Percentiles rank a stretch among this genome's conserved stretches.
Evolutionary conservation across 2,113 vertebrate genomes (phyloP).

Genomic region (Brienomyrus brachyistius): DNA sequence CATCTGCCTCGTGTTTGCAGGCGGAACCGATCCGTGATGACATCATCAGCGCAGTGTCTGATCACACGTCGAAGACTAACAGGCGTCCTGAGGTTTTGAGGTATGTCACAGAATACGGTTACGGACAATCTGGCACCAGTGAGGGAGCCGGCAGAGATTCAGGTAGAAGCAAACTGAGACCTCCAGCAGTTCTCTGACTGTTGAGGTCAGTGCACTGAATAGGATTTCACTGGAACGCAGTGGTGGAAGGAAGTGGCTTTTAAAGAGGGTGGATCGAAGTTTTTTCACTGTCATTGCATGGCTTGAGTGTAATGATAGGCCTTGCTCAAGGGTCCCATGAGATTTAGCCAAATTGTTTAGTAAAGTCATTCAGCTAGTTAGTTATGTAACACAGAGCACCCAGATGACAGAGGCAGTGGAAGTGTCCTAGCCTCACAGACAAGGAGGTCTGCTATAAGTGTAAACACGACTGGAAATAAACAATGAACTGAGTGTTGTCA

Average conservation of each 20-base stretch:
- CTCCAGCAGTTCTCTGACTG: background rate
- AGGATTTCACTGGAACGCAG: background rate
- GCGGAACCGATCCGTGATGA: constrained; percentile 67
- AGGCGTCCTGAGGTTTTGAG: constrained; percentile 51
- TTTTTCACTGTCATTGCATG: background rate
- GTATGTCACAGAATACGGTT: constrained; percentile 37
- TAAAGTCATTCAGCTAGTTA: background rate
- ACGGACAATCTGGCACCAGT: background rate
- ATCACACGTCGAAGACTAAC: constrained; percentile 43
- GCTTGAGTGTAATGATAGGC: background rate
- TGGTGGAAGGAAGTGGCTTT: background rate
- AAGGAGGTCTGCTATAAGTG: background rate
- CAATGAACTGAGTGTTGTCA: background rate
- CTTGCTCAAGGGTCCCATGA: background rate
- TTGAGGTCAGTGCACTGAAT: background rate
- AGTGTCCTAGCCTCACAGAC: background rate
- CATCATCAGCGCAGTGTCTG: constrained; percentile 58
- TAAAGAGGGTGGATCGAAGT: background rate
- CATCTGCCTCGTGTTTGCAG: constrained; percentile 35
- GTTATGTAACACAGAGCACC: background rate
- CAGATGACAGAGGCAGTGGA: background rate
- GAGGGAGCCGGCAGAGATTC: background rate
- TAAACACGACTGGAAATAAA: background rate
- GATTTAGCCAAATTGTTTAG: background rate
- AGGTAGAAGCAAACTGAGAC: background rate